phyloP scores from a whole-genome alignment of 2,888 invertebrate species.

The Troilus luridus region DNA sequence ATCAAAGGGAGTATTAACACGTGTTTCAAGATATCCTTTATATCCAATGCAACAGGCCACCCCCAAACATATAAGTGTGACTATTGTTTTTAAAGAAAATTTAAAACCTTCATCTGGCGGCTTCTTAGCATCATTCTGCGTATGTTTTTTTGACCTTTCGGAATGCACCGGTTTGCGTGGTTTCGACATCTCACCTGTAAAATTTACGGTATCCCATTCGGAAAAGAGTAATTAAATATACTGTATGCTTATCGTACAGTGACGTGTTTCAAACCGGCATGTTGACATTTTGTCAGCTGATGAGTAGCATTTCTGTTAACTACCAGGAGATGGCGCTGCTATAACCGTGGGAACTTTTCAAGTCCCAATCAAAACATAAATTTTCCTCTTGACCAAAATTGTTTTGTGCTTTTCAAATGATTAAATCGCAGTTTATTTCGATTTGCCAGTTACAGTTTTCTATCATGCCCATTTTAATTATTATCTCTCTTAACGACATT shows the following conservation, averaged over 20 bases:
- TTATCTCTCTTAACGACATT: neutral
- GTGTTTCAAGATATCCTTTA: constrained; percentile 87
- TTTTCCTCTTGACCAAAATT: constrained; percentile 27
- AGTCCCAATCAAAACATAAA: constrained; percentile 42
- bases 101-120: constrained; percentile 42
- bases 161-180: constrained; percentile 56
- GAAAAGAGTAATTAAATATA: neutral
- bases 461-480: neutral
- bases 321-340: constrained; percentile 52
- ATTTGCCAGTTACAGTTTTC: neutral
- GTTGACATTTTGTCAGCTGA: constrained; percentile 54
- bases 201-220: neutral
- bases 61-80: constrained; percentile 73
- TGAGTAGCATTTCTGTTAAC: neutral
- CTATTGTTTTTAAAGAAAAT: constrained; percentile 65
- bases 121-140: constrained; percentile 34
- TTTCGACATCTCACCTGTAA: constrained; percentile 59
- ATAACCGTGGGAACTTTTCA: constrained; percentile 41
- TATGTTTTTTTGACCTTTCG: constrained; percentile 47
- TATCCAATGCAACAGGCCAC: constrained; percentile 84
- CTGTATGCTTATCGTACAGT: neutral
- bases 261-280: constrained; percentile 50
- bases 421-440: neutral
- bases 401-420: constrained; percentile 1
- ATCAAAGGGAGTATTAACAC: constrained; percentile 89